Evolutionary conservation across 2,113 vertebrate species (phyloP), one percentile per base, ranked within the genome.

Genomic region (Platysternon megacephalum): DNA sequence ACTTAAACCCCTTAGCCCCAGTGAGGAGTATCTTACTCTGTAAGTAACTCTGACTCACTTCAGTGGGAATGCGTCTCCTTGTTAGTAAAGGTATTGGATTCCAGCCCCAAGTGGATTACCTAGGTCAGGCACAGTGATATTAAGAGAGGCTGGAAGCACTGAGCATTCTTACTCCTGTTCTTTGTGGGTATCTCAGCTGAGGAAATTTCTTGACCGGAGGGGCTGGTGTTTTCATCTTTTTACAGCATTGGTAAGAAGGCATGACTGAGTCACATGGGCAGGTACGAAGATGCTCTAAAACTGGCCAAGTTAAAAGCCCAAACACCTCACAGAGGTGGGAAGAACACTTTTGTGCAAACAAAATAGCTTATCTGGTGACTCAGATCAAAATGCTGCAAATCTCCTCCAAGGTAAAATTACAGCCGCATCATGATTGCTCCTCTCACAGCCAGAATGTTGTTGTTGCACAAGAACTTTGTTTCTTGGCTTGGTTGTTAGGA

Each of bases 291-390:
- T 44, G 56, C 52, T 48, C 35, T 51, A 53, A n/a, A 29, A 42
- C 22, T 49, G 87, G 88, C 21, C 72, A 48, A 22, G 65, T 79
- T 61, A 29, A 79, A 92, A 92, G 55, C 65, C 91, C 52, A 84
- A 88, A 84, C 72, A 84, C 91, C 78, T 88, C 53, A 68, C 83
- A 84, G 85, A 79, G 81, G 55, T 39, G 52, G 80, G 48, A 84
- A 80, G 46, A 65, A 76, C 56, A 42, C 86, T 88, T 84, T 56
- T 82, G 61, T 68, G 35, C 35, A n/a, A 68, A 53, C 56, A 87
- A 88, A 79, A 84, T 86, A 84, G 42, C 53, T 68, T 84, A 65
- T 46, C 68, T 13, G 32, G 39, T 87, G 91, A 92, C 85, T 88
- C 85, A 55, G 79, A 87, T 78, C 32, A 87, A 61, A 91, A 87